Conservation (phyloP, 1,140 invertebrate genomes). For the Paraescarpia echinospica region DNA sequence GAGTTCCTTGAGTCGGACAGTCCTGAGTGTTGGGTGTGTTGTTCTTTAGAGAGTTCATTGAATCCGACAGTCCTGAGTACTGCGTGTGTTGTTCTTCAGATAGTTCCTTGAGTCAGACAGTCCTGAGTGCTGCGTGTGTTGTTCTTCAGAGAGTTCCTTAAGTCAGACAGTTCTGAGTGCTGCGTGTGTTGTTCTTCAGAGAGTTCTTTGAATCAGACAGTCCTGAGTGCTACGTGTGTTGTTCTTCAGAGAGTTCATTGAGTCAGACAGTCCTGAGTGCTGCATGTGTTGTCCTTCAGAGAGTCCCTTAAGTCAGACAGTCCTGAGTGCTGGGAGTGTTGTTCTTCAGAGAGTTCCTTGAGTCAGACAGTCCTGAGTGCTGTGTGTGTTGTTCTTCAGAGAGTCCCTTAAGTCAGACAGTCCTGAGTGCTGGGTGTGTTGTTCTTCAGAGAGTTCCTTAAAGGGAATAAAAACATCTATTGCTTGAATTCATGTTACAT, state of each 20-base stretch:
- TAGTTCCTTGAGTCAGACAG: neutral
- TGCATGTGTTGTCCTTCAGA: slow-evolving; percentile 66
- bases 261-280: slow-evolving; percentile 60
- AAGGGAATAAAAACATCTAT: too few species aligned
- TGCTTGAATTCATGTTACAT: too few species aligned
- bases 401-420: neutral
- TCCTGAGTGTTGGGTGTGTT: slow-evolving; percentile 71
- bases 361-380: slow-evolving; percentile 60
- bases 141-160: neutral
- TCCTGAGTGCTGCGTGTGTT: slow-evolving; percentile 71
- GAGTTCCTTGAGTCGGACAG: neutral
- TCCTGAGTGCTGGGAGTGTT: slow-evolving; percentile 71
- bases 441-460: neutral
- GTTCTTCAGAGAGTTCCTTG: neutral
- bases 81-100: slow-evolving; percentile 66
- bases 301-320: neutral
- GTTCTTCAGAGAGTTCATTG: neutral
- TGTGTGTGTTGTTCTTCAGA: slow-evolving; percentile 66
- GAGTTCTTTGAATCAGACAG: neutral
- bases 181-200: slow-evolving; percentile 66
- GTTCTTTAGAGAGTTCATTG: neutral
- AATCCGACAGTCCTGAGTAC: slow-evolving; percentile 60
- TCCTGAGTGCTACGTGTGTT: slow-evolving; percentile 71
- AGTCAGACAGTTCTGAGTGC: slow-evolving; percentile 60
- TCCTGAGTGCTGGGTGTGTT: slow-evolving; percentile 71